Evolutionary conservation across 2,888 invertebrate genomes (phyloP).

Genomic region (Lottia gigantea): DNA sequence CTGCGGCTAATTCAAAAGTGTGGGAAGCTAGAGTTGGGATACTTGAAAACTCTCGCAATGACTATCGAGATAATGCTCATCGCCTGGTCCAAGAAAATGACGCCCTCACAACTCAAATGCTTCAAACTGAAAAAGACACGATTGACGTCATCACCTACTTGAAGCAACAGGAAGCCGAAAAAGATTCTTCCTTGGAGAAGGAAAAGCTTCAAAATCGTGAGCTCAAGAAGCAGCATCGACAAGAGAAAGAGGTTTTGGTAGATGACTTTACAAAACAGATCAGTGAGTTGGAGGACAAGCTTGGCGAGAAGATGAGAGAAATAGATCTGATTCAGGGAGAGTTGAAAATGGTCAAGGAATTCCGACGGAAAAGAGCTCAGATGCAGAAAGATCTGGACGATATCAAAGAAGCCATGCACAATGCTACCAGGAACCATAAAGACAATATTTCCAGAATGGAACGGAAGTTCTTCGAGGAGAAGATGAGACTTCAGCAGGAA

Average conservation of each 20-base stretch:
- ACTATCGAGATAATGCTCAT: slow-evolving; percentile 64
- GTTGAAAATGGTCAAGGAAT: slow-evolving; percentile 67
- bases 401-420: slow-evolving; percentile 67
- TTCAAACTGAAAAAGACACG: slow-evolving; percentile 66
- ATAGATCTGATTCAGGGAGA: slow-evolving; percentile 65
- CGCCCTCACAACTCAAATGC: slow-evolving; percentile 61
- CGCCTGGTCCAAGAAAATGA: slow-evolving; percentile 65
- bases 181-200: slow-evolving; percentile 64
- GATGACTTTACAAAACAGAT: slow-evolving; percentile 65
- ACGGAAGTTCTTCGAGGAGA: slow-evolving; percentile 69
- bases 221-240: slow-evolving; percentile 57
- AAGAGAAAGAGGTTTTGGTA: slow-evolving; percentile 63
- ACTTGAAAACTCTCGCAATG: slow-evolving; percentile 57
- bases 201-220: slow-evolving; percentile 61
- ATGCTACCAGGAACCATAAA: slow-evolving; percentile 65
- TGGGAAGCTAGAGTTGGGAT: slow-evolving; percentile 64
- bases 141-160: slow-evolving; percentile 67
- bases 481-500: slow-evolving; percentile 68
- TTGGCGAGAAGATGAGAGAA: slow-evolving; percentile 62
- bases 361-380: slow-evolving; percentile 62
- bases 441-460: slow-evolving; percentile 63
- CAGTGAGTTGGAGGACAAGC: slow-evolving; percentile 60
- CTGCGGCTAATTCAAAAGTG: slow-evolving; percentile 63
- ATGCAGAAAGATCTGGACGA: slow-evolving; percentile 69
- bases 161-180: slow-evolving; percentile 65